Percentiles rank a stretch among this genome's conserved stretches.
phyloP scores from a whole-genome alignment of 2,888 invertebrate species.

The Morpho achilles region DNA sequence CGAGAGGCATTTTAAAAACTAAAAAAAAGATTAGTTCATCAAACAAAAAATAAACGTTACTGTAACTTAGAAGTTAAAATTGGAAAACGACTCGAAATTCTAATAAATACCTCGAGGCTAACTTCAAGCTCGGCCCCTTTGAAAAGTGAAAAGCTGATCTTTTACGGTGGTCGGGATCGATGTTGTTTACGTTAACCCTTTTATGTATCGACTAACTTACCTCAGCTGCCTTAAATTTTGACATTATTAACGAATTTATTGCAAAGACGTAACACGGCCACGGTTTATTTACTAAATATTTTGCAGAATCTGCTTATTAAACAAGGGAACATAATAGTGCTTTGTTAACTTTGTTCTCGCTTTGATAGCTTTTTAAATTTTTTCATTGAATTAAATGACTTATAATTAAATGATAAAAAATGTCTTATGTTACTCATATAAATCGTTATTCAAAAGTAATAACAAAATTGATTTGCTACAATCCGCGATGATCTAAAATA shows the following conservation, averaged over 20 bases:
- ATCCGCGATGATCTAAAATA: too few relatives aligned
- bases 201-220: slow-evolving; percentile 8
- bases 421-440: too few relatives aligned
- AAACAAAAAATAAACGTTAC: slow-evolving; percentile 61
- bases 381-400: too few relatives aligned
- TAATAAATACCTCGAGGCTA: slow-evolving; percentile 65
- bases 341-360: too few relatives aligned
- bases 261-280: too few relatives aligned
- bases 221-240: slow-evolving; percentile 1
- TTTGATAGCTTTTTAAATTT: too few relatives aligned
- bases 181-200: slow-evolving; percentile 26
- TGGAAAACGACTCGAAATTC: slow-evolving; percentile 70
- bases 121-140: slow-evolving; percentile 64
- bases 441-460: too few relatives aligned
- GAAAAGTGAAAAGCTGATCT: slow-evolving; percentile 63
- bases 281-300: too few relatives aligned
- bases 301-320: too few relatives aligned
- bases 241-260: neutral
- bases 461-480: too few relatives aligned
- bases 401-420: too few relatives aligned
- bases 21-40: slow-evolving; percentile 58
- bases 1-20: slow-evolving; percentile 46
- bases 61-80: slow-evolving; percentile 66
- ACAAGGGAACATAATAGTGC: too few relatives aligned
- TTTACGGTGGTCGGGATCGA: slow-evolving; percentile 45